Evolutionary conservation across 1,140 invertebrate genomes (phyloP), one percentile per base, ranked within the genome.

Genomic region (Tetramorium simillimum): DNA sequence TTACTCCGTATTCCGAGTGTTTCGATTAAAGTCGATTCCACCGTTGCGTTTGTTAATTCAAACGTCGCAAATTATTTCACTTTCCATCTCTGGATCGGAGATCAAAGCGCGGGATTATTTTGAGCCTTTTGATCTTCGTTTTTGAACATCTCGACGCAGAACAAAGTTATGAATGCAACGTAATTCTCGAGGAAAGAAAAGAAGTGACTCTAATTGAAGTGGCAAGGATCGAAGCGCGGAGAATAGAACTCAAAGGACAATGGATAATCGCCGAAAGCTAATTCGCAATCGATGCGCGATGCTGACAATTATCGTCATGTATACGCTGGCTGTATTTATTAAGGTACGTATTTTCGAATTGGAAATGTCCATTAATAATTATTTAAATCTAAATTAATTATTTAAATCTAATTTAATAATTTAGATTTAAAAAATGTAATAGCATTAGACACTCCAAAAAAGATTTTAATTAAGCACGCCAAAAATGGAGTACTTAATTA

Each of bases 261-360:
- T 82, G 72, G 65, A 89, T 63, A 75, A 75, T 28, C 69, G 21
- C 24, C 21, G 7, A 33, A 78, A 24, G 16, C 73, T 85, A 89
- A 28, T 86, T 5, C 10, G 37, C 49, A 53, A 28, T 33, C 65
- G 69, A 60, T 33, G 28, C 67, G 56, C 62, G 58, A 86, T 80
- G 37, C 53, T 88, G 49, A 46, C 60, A n/a, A 56, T 65, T 12
- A 12, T 90, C 7, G 28, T 62, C 53, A 60, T 56, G 3, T 85
- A 60, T 21, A 24, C 67, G 10, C 16, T 91, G 12, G 51, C 40
- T 28, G 28, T 70, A 73, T 53, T 90, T 28, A 21, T 90, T 10
- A 49, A 88, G 84, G 90, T 91, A 86, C 0, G 78, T 87, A 12
- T 33, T 33, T 33, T 33, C 3, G 33, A 33, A 33, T 33, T 3